Evolutionary conservation across 2,888 invertebrate species (phyloP), one percentile per base, ranked within the genome.

Genomic region (Hydriomena furcata): DNA sequence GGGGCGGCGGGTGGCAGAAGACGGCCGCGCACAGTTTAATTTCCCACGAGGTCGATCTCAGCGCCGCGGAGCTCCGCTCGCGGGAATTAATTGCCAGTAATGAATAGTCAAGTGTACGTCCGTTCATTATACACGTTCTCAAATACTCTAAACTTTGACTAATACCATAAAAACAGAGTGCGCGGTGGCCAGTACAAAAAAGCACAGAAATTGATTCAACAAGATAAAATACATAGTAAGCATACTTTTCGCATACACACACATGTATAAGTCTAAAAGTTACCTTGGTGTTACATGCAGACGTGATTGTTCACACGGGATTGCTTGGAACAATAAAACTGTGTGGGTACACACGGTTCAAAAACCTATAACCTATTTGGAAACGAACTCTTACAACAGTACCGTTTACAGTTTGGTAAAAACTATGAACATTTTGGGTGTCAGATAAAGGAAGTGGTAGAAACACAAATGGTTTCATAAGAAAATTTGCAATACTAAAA

Each of bases 1-100:
- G 72, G 65, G 75, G 80, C 66, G 73, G 76, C 73, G 76, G 80
- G 83, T 73, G 79, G 83, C 76, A 79, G 76, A 87, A 86, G 88
- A 86, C 84, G 87, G 85, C 83, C 81, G 84, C 79, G 84, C 84
- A 78, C 83, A 88, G 86, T 89, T 90, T 90, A 90, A 90, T 90
- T 90, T 90, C 90, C 90, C 90, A 88, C 85, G 90, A 90, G 90
- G 89, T 88, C 89, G 87, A 89, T 90, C 90, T 89, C 85, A 76
- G 86, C 81, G 84, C 84, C 84, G 83, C 82, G 80, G 79, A 81
- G 86, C 85, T 72, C 84, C 81, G 80, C 89, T 84, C 89, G 89
- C 86, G 89, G 90, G 90, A 89, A 86, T 90, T 90, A 89, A 90
- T 88, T 89, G 89, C 87, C 79, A 86, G 86, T 88, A 90, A 90